These are phyloP conservation scores for Allophyes oxyacanthae DNA, from an alignment of 2,888 invertebrate genomes.

Conservation along the genomic window DNA sequence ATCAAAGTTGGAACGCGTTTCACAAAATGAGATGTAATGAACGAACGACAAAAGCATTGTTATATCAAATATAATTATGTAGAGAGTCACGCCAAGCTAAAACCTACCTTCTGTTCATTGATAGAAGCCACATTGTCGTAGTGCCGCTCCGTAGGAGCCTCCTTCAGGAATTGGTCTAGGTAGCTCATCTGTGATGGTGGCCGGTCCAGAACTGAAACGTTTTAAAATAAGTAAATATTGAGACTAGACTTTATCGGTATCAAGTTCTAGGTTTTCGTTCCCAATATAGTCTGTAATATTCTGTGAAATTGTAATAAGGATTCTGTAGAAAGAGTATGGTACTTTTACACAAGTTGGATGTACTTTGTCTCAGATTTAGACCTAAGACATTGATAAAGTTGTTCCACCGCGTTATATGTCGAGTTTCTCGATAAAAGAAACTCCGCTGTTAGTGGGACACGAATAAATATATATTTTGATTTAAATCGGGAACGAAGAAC, in stretches of 20 bases:
- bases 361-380: too few species aligned
- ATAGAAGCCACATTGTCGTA: conserved; percentile 84
- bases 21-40: conserved; percentile 36
- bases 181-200: conserved; percentile 97
- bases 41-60: conserved; percentile 49
- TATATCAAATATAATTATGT: conserved; percentile 9
- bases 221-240: conserved; percentile 12
- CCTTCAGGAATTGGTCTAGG: conserved; percentile 96
- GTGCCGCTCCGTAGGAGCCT: conserved; percentile 86
- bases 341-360: too few species aligned
- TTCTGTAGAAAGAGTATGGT: not conserved
- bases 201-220: conserved; percentile 93
- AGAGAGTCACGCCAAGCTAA: conserved; percentile 35
- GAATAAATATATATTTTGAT: too few species aligned
- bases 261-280: conserved; percentile 32
- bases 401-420: too few species aligned
- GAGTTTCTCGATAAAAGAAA: too few species aligned
- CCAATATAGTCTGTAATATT: not conserved
- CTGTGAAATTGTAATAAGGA: not conserved
- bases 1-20: conserved; percentile 32
- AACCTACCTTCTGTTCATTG: conserved; percentile 83
- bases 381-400: too few species aligned
- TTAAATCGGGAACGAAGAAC: conserved; percentile 26
- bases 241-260: not conserved
- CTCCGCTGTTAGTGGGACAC: too few species aligned